A percentile compares a stretch with the other conserved stretches of the same genome.
These are phyloP conservation scores for Notodonta dromedarius DNA, from an alignment of 2,888 invertebrate genomes.

Conservation along the genomic window DNA sequence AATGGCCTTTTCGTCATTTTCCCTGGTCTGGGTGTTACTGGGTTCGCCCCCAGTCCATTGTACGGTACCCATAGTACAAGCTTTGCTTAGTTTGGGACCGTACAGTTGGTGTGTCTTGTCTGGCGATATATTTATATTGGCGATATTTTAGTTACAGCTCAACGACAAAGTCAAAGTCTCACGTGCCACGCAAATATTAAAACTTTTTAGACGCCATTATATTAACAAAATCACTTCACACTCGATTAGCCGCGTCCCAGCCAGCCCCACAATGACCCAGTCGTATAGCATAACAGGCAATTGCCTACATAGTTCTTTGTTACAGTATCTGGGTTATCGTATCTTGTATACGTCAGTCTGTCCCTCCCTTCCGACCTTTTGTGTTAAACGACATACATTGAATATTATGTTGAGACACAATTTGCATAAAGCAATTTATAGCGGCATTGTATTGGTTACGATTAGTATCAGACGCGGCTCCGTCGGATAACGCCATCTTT, in stretches of 20 bases:
- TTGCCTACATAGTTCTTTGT: conserved; percentile 44
- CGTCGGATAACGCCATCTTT: conserved; percentile 15
- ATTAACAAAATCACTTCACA: conserved; percentile 29
- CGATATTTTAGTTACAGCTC: too few relatives aligned
- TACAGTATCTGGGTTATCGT: conserved; percentile 66
- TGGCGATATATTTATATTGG: too few relatives aligned
- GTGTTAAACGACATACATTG: conserved; percentile 51
- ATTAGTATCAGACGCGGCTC: conserved; percentile 30
- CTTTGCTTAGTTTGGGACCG: too few relatives aligned
- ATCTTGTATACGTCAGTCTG: conserved; percentile 36
- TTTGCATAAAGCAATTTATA: conserved; percentile 53
- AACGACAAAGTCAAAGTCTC: neutral
- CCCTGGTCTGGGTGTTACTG: too few relatives aligned
- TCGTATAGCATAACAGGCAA: conserved; percentile 40
- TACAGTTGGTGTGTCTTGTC: too few relatives aligned
- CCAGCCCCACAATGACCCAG: conserved; percentile 36
- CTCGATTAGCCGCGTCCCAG: conserved; percentile 33
- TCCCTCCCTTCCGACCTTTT: conserved; percentile 56
- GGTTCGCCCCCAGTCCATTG: too few relatives aligned
- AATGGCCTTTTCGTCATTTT: too few relatives aligned
- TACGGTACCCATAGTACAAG: too few relatives aligned
- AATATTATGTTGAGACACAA: conserved; percentile 48
- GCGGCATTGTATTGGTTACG: conserved; percentile 34
- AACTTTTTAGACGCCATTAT: conserved; percentile 7
- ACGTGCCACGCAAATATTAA: neutral